Evolutionary conservation across 2,797 vertebrate species (phyloP), one percentile per base, ranked within the genome.

Genomic region (Hippopotamyrus pictus): DNA sequence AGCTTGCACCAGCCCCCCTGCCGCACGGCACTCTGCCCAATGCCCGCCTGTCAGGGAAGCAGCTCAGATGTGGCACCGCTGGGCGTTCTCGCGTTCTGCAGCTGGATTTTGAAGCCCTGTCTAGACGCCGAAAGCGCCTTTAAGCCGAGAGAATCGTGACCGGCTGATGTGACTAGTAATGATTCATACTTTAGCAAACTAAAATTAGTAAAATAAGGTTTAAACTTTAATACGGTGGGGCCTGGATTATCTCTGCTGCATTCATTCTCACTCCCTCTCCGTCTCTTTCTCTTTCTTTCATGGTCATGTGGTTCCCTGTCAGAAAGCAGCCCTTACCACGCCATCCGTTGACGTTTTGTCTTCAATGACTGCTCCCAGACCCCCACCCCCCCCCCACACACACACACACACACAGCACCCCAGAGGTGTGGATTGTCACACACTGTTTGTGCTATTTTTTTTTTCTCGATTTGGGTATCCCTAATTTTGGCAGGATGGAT

Each of bases 351-450:
- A 50, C 9, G 3, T 51, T 51, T 82, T 54, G 29, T 14, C 17
- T 88, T 14, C 69, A 37, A 4, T 19, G 8, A 69, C 29, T 19
- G 33, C 73, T 17, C 8, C 19, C 73, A 37, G 17, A 79, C 19
- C 7, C 41, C 2, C 4, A n/a, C 73, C 6, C 8, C 9, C 29
- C n/a, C 33, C 29, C 1, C 53, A 5, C 53, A 7, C 19, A 25
- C 57, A 25, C 69, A 76, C 69, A 76, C 73, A 51, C 53, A 44
- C 73, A 79, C 37, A 37, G 48, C 69, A 8, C 69, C 14, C 48
- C 54, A 84, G 54, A 25, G 62, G 82, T 69, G 88, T 25, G 88
- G 46, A 59, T 37, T 8, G 65, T 89, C 62, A 69, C 88, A 37
- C 88, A 8, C 79, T 14, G n/a, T 17, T 11, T 83, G 14, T 44